These are phyloP conservation scores for Limnephilus auricula DNA, from an alignment of 2,888 invertebrate species.

Conservation along the genomic window DNA sequence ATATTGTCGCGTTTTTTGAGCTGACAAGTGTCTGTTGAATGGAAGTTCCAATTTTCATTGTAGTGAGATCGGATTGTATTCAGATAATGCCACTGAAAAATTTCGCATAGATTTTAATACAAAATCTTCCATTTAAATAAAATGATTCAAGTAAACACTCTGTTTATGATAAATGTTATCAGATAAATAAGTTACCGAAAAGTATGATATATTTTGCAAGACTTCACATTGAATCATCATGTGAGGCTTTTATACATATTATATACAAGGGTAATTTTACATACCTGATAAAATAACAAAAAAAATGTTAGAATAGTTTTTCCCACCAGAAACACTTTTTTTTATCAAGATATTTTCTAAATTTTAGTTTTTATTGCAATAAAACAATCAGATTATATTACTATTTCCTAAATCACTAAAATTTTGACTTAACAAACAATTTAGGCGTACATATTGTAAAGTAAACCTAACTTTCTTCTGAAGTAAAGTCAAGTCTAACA, in stretches of 20 bases:
- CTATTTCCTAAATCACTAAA: neutral
- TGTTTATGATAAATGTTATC: neutral
- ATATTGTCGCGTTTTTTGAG: conserved; percentile 44
- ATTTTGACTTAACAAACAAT: neutral
- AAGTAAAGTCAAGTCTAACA: neutral
- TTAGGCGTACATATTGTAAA: neutral
- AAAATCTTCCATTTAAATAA: neutral
- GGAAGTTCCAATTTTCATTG: neutral
- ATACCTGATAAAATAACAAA: neutral
- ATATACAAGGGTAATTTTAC: neutral
- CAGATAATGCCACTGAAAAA: neutral
- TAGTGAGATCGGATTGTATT: neutral
- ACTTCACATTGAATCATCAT: neutral
- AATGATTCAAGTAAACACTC: neutral
- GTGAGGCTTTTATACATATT: neutral
- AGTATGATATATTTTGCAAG: neutral
- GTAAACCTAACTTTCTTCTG: neutral
- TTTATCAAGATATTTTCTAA: too few species aligned
- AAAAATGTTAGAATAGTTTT: neutral
- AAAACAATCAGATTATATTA: neutral
- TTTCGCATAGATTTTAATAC: neutral
- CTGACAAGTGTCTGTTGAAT: conserved; percentile 51
- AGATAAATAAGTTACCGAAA: neutral
- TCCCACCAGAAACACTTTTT: neutral
- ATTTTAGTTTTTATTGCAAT: neutral